Base-by-base conservation (phyloP, 1,140 invertebrate genomes). In the Nylanderia fulva region DNA sequence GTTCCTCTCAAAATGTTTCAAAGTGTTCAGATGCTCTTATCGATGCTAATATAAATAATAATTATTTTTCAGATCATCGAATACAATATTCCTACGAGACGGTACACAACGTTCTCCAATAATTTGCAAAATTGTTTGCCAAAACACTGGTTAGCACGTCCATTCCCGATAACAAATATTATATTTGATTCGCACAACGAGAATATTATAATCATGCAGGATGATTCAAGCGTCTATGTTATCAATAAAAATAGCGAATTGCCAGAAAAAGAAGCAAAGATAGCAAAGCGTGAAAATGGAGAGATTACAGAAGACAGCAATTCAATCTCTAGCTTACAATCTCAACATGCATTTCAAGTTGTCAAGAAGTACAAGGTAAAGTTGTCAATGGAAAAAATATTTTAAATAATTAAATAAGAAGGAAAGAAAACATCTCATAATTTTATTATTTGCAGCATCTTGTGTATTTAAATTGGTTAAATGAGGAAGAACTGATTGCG, bases 161-260 rank as follows among this genome's bases (percentile, higher is more conserved):
- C 91, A 68, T 95, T 91, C 27, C 95, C 95, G 6, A 95, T 96
- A 21, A 95, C 91, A 1, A 96, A 96, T 79, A 95, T 97, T 8
- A 92, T 93, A 0, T 96, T 96, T 85, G 96, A 97, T 93, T 91
- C 95, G 0, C 91, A 91, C 0, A 96, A 96, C 86, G 92, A 95
- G 1, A 94, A 96, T 79, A 92, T 96, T 5, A 95, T 97, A n/a
- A 94, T 97, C 13, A 90, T 97, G 29, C 95, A 97, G 86, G 96
- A 97, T 84, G 96, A 97, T 87, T 94, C 94, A 1, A 95, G 93
- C 29, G 94, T 97, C 13, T 96, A 95, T 89, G 94, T 97, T 6
- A 94, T 97, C n/a, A 95, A 96, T 84, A 96, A 96, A 89, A 90
- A 93, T 9, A 94, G 95, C 80, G 94, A 95, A 68, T 71, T 94